phyloP scores from a whole-genome alignment of 2,113 vertebrate genomes.

The Tricholaema leucomelas region DNA sequence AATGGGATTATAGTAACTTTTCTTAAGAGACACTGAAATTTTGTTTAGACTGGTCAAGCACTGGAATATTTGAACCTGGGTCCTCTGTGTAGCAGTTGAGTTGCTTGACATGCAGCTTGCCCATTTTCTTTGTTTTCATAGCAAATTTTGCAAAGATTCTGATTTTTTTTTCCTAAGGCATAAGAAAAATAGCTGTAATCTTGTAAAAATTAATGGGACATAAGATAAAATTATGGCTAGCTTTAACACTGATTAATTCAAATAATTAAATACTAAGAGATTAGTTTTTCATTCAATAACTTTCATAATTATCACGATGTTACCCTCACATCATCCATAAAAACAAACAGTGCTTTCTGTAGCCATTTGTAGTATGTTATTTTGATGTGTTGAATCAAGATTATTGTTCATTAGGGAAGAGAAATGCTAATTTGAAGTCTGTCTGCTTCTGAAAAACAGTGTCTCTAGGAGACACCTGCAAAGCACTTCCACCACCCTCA shows the following conservation, averaged over 20 bases:
- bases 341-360: not conserved
- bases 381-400: constrained; percentile 3
- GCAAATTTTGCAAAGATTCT: not conserved
- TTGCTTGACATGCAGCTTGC: not conserved
- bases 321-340: not conserved
- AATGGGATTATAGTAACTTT: not conserved
- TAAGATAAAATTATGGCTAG: not conserved
- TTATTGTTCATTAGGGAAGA: constrained; percentile 21
- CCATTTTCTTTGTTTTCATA: not conserved
- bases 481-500: not conserved
- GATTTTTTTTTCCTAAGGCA: not conserved
- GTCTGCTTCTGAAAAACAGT: not conserved
- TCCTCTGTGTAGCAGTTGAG: not conserved
- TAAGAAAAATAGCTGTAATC: not conserved
- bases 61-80: not conserved
- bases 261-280: not conserved
- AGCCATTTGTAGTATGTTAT: not conserved
- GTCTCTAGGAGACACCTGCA: constrained; percentile 11
- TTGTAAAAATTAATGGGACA: not conserved
- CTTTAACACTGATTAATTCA: not conserved
- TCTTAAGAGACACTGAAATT: not conserved
- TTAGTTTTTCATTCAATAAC: not conserved
- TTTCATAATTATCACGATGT: not conserved
- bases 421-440: constrained; percentile 24
- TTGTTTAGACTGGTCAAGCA: not conserved